Evolutionary conservation across 64 coral and sea anemone genomes (phyloP), one percentile per base, ranked within the genome.

Genomic region (Stichodactyla helianthus): DNA sequence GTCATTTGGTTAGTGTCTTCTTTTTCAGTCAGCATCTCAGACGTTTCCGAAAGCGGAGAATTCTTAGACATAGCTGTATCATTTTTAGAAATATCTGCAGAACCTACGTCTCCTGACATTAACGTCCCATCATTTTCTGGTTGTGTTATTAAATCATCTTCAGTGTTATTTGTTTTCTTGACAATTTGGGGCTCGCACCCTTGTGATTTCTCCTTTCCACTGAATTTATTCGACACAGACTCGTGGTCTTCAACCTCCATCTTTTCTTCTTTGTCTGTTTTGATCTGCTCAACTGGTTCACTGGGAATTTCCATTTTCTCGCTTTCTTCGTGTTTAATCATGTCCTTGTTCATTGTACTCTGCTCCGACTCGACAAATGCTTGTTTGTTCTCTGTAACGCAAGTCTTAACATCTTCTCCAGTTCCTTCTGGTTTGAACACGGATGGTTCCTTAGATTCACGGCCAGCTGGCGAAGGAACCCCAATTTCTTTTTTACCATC

Each of bases 371-470:
- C 19, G 59, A 79, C 63, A 50, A 1, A 52, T 12, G 53, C 77
- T 54, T 80, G 9, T 19, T 57, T 44, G 58, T 55, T 59, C 70
- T 16, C 19, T 55, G 59, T 50, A 64, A 17, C 53, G 65, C 52
- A 44, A 89, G 0, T 54, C 0, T 19, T 19, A 56, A 27, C 77
- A 17, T 53, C 65, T 8, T 89, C 88, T n/a, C 56, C 52, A 57
- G 76, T 84, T 84, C 84, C 83, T 77, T 89, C 59, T 25, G 87
- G 44, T 44, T 89, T 82, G 57, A 10, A 0, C 23, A 0, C 12
- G 6, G 68, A 25, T 27, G 68, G 9, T 27, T 74, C 68, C 11
- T 31, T 31, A 18, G 68, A 6, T 65, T 65, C 25, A 57, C 0
- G 55, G 55, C 13, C 55, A 27, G 68, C 9, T 74, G 23, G 28